Evolutionary conservation across 37 sponge, comb jelly and placozoan genomes (phyloP).

Genomic region (Mnemiopsis leidyi): DNA sequence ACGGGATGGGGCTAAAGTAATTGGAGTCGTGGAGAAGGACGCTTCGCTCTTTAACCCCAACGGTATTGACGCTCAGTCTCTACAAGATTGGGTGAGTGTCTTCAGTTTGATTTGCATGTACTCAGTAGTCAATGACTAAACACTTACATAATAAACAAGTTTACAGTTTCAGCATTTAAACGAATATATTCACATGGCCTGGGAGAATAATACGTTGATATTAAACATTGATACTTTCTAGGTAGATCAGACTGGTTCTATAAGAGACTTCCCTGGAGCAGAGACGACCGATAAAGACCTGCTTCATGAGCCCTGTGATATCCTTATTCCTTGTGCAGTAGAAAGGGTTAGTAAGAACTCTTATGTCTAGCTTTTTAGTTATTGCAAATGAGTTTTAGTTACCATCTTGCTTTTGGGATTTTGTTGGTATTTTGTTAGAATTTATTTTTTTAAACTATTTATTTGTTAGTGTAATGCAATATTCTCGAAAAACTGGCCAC

Average conservation of each 20-base stretch:
- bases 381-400: too few species aligned
- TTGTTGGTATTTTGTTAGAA: too few species aligned
- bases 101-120: too few species aligned
- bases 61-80: conserved; percentile 89
- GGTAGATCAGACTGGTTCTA: conserved; percentile 70
- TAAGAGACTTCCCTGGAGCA: conserved; percentile 88
- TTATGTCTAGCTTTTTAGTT: background rate
- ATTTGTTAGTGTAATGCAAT: too few species aligned
- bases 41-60: conserved; percentile 83
- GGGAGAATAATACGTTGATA: too few species aligned
- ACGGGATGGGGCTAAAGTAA: conserved; percentile 80
- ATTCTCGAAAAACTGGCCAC: too few species aligned
- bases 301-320: conserved; percentile 85
- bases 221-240: background rate
- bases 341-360: conserved; percentile 74
- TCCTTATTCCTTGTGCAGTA: conserved; percentile 92
- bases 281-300: conserved; percentile 73
- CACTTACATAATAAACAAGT: too few species aligned
- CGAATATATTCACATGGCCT: too few species aligned
- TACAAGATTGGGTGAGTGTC: conserved; percentile 70
- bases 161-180: too few species aligned
- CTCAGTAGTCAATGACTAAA: too few species aligned
- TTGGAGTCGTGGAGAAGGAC: conserved; percentile 93
- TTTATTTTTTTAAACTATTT: too few species aligned
- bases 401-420: too few species aligned